Percentiles rank a stretch among this genome's conserved stretches.
Conservation (phyloP, 2,888 invertebrate genomes). For the Cerceris rybyensis region DNA sequence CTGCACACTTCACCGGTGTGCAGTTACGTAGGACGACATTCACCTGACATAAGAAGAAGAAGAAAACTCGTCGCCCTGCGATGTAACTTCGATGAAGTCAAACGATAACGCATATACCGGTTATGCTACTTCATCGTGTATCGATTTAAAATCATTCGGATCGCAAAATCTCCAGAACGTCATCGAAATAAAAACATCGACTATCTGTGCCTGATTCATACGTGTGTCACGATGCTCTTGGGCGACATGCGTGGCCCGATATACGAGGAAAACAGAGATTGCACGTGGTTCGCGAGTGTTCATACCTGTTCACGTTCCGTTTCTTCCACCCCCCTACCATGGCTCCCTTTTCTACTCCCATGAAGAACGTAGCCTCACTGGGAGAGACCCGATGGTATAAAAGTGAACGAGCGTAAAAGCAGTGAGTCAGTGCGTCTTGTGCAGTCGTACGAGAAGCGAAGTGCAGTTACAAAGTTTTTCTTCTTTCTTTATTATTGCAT, state of each 20-base stretch:
- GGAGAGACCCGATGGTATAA: constrained; percentile 67
- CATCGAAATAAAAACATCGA: constrained; percentile 12
- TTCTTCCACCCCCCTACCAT: constrained; percentile 40
- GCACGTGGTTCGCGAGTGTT: constrained; percentile 76
- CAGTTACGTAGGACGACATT: too few species aligned
- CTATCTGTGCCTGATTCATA: constrained; percentile 42
- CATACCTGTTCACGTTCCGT: constrained; percentile 47
- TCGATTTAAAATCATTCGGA: neutral
- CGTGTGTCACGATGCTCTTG: constrained; percentile 39
- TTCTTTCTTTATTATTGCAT: neutral
- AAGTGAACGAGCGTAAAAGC: constrained; percentile 62
- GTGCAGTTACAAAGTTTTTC: neutral
- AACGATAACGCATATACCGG: neutral
- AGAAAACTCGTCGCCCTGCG: too few species aligned
- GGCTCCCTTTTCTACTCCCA: constrained; percentile 33
- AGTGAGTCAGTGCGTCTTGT: constrained; percentile 67
- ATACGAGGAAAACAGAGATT: constrained; percentile 63
- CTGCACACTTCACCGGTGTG: too few species aligned
- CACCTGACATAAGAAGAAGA: too few species aligned
- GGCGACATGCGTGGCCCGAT: constrained; percentile 29
- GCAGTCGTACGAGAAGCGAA: constrained; percentile 32
- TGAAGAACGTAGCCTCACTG: constrained; percentile 36
- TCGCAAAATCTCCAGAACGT: neutral
- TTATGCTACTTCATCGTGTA: neutral
- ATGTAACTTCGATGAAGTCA: too few species aligned